Base-by-base conservation (phyloP, 2,113 vertebrate genomes). In the Etheostoma cragini region DNA sequence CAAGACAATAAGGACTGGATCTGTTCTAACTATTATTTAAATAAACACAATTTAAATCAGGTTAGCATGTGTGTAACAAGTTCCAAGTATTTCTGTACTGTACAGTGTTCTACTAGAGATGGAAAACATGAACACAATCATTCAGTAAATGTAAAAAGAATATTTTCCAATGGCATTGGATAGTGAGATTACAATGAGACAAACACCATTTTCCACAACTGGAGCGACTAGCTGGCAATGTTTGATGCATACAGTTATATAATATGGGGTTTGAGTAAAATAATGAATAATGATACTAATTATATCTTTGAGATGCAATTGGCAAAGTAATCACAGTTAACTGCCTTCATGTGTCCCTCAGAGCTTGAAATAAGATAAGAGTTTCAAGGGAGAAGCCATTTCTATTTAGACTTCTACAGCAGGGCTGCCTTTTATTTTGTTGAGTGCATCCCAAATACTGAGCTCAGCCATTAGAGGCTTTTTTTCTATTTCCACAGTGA, bases 281-380 rank as follows among this genome's bases (percentile, higher is more conserved):
- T 53, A 80, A 47, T 1, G 4, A 61, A 78, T 86, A 82, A 89
- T 89, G 85, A 67, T 38, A 75, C 74, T 88, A 87, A 91, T 92
- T 90, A 87, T 89, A 90, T 86, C 87, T 89, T 88, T 81, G 78
- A 90, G 90, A 91, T 86, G 80, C 83, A 90, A 62, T 85, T 87
- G 81, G 75, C 74, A 83, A 68, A 75, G 77, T 76, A 68, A 84
- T 88, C 83, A 80, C 62, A 86, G 76, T 76, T 49, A 77, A 72
- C 77, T 80, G 77, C 75, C 80, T 83, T 66, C 74, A 81, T 79
- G 73, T 57, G 26, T 83, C 78, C 61, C 85, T 86, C 49, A 50
- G 73, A 88, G 81, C 72, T 83, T 0, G 6, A 80, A 85, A 92
- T 90, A 79, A 88, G 86, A 88, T 90, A 80, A 82, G 68, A 81